Conservation (phyloP, 1,140 invertebrate genomes). For the Drosophila pseudoananassae region DNA sequence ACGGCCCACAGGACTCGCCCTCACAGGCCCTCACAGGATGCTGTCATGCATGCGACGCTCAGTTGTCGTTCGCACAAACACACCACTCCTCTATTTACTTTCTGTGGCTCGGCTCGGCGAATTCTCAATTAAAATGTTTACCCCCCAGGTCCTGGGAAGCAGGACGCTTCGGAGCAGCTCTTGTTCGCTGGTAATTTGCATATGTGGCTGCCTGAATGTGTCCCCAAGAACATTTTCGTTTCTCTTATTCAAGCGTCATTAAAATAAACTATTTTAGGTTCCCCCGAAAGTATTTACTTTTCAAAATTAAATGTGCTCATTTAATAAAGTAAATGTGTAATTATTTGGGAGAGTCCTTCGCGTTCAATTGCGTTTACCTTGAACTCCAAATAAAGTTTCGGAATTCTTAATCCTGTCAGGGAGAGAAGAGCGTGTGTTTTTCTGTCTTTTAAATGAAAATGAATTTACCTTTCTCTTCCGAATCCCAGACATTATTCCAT, state of each 20-base stretch:
- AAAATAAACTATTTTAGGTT: conserved; percentile 8
- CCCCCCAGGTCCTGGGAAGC: conserved; percentile 33
- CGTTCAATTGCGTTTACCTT: neutral
- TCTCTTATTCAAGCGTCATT: neutral
- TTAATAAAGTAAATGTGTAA: neutral
- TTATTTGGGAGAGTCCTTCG: neutral
- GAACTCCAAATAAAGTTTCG: neutral
- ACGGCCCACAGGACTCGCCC: conserved; percentile 17
- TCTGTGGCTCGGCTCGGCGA: conserved; percentile 65
- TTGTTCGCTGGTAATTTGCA: conserved; percentile 44
- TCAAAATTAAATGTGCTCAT: neutral
- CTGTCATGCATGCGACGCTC: conserved; percentile 38
- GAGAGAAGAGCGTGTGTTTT: neutral
- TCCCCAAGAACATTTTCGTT: conserved; percentile 3
- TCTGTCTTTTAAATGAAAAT: neutral
- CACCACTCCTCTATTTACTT: conserved; percentile 64
- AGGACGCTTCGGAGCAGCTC: conserved; percentile 22
- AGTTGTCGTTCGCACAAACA: conserved; percentile 57
- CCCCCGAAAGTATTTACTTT: conserved; percentile 3
- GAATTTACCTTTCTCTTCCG: conserved; percentile 8
- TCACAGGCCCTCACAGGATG: neutral
- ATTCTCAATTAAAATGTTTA: conserved; percentile 80
- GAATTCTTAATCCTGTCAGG: too few species aligned
- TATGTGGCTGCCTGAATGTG: conserved; percentile 21
- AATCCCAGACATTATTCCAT: conserved; percentile 8